Evolutionary conservation across 2,113 vertebrate genomes (phyloP).

Genomic region (Smithornis capensis): DNA sequence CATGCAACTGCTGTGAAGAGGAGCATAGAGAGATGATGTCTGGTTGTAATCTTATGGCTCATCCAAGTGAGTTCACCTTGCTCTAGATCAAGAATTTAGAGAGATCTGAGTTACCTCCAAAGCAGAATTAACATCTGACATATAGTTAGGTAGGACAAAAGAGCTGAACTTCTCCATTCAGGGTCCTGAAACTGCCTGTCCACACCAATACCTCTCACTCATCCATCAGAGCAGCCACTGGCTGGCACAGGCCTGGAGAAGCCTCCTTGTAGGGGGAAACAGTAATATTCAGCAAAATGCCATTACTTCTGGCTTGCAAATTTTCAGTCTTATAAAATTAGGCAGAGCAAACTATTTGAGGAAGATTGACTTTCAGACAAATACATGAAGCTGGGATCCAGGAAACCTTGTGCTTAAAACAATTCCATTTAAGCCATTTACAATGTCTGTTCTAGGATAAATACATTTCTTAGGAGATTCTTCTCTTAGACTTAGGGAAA

Average conservation of each 20-base stretch:
- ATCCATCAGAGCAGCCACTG: neutral
- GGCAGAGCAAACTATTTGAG: neutral
- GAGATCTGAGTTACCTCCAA: neutral
- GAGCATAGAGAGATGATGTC: neutral
- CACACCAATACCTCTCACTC: neutral
- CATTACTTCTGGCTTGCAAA: neutral
- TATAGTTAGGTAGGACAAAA: neutral
- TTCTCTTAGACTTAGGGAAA: neutral
- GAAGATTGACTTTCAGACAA: neutral
- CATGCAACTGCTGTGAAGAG: neutral
- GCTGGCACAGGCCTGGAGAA: neutral
- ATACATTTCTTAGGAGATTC: neutral
- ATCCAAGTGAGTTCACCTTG: neutral
- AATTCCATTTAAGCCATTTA: neutral
- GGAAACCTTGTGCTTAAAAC: neutral
- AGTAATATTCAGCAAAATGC: neutral
- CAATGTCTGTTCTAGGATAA: neutral
- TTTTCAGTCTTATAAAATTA: neutral
- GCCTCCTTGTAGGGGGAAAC: neutral
- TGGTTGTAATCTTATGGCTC: neutral
- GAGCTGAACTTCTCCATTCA: neutral
- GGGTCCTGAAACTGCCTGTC: neutral
- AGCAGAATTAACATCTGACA: neutral
- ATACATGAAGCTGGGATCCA: neutral
- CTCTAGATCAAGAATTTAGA: neutral